These are phyloP conservation scores for Pycnonotus jocosus DNA, from an alignment of 2,113 vertebrate species.

Conservation along the genomic window DNA sequence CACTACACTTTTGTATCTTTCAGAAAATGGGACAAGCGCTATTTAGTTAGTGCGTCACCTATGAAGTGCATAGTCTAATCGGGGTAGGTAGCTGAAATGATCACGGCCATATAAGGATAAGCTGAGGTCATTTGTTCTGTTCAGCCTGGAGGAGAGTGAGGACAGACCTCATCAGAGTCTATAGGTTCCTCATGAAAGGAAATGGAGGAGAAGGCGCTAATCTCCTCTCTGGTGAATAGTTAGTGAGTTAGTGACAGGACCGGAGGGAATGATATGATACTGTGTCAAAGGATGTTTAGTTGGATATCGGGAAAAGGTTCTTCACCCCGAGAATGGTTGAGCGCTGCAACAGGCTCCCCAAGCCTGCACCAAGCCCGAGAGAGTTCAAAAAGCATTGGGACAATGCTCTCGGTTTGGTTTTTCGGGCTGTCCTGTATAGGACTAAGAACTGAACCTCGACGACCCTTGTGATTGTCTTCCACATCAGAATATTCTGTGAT, in stretches of 20 bases:
- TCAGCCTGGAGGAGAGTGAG: background rate
- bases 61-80: background rate
- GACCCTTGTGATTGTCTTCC: background rate
- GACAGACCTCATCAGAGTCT: background rate
- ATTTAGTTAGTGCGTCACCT: rapidly evolving
- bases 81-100: too few relatives aligned
- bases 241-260: background rate
- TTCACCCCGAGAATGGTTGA: rapidly evolving
- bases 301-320: background rate
- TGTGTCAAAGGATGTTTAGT: background rate
- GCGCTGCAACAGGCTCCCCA: background rate
- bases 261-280: background rate
- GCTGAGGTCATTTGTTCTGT: too few relatives aligned
- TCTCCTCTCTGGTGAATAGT: background rate
- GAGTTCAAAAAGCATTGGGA: background rate
- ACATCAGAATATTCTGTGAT: background rate
- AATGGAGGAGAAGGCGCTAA: background rate
- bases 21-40: rapidly evolving
- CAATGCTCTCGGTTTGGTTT: background rate
- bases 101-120: background rate
- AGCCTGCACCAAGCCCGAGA: background rate
- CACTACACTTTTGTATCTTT: background rate
- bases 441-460: background rate
- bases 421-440: too few relatives aligned
- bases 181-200: background rate